A percentile compares a stretch with the other conserved stretches of the same genome.
These are phyloP conservation scores for Chionis minor DNA, from an alignment of 2,113 vertebrate genomes.

Conservation along the genomic window DNA sequence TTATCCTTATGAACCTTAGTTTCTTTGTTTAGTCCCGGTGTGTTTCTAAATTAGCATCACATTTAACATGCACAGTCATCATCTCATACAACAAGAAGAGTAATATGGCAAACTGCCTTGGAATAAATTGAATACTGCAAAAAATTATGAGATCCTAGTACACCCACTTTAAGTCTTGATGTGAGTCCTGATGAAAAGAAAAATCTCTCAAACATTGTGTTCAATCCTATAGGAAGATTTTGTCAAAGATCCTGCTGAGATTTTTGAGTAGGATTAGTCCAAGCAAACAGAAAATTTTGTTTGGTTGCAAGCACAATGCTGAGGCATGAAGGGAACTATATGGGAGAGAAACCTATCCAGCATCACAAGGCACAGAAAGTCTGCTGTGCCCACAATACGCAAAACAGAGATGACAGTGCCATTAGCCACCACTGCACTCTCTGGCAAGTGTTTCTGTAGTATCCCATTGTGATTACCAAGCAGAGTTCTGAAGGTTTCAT, in stretches of 20 bases:
- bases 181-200: neutral
- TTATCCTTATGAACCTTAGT: neutral
- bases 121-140: neutral
- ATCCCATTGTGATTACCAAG: neutral
- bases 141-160: neutral
- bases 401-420: neutral
- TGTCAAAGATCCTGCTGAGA: neutral
- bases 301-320: neutral
- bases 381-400: neutral
- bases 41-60: neutral
- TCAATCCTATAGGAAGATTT: neutral
- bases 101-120: neutral
- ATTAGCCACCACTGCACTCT: accelerated
- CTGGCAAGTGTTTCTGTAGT: neutral
- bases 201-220: neutral
- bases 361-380: neutral
- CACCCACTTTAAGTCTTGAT: neutral
- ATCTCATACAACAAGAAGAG: neutral
- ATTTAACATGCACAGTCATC: neutral
- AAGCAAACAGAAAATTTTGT: neutral
- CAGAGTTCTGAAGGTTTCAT: neutral
- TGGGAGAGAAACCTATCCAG: neutral
- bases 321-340: neutral
- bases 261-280: neutral
- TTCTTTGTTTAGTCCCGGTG: neutral